A percentile compares a stretch with the other conserved stretches of the same genome.
Evolutionary conservation across 2,113 vertebrate species (phyloP).

Genomic region (Peromyscus maniculatus): DNA sequence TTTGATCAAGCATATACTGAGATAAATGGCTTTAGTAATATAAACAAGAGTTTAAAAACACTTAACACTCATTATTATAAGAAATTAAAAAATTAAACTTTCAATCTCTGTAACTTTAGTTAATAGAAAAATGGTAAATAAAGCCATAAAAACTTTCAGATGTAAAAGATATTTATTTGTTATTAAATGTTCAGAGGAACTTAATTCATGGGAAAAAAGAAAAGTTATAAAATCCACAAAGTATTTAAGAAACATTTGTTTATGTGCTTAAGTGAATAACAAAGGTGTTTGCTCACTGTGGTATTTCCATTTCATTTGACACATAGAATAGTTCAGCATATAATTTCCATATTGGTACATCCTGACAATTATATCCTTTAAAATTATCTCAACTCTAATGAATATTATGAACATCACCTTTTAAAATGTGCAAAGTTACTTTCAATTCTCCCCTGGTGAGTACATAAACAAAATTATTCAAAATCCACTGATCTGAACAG

Average conservation of each 20-base stretch:
- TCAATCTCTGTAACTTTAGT: not conserved
- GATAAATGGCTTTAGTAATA: conserved; percentile 16
- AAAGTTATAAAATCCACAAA: not conserved
- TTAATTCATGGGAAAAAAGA: conserved; percentile 13
- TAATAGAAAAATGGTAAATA: not conserved
- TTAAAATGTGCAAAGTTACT: not conserved
- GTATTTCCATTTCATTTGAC: not conserved
- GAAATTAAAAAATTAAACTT: conserved; percentile 22
- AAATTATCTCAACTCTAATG: not conserved
- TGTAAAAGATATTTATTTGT: not conserved
- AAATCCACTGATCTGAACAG: conserved; percentile 1
- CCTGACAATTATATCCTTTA: not conserved
- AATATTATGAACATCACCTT: conserved; percentile 2
- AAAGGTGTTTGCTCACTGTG: not conserved
- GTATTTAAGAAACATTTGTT: not conserved
- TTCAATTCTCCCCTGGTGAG: not conserved
- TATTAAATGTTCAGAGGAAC: not conserved
- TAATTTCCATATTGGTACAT: conserved; percentile 32
- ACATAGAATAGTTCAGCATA: not conserved
- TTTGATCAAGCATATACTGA: conserved; percentile 1
- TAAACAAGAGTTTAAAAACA: not conserved
- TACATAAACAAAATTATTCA: not conserved
- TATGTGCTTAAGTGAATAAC: not conserved
- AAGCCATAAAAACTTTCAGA: not conserved
- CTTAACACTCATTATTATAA: not conserved